These are phyloP conservation scores for Cladorhizidae sp. DNA, from an alignment of 37 sponge, comb jelly and placozoan genomes.

Conservation along the genomic window DNA sequence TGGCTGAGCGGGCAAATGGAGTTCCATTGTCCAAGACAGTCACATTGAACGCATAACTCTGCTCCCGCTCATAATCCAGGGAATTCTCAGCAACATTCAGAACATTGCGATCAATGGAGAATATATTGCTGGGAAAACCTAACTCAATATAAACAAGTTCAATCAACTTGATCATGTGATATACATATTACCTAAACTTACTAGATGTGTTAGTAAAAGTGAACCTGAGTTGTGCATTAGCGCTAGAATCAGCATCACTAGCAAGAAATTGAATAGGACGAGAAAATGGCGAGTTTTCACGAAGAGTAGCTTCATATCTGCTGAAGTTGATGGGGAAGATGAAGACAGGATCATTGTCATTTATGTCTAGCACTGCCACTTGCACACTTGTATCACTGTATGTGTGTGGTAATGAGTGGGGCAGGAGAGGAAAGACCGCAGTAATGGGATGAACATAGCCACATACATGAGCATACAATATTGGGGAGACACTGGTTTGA, in stretches of 20 bases:
- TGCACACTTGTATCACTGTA: conserved; percentile 2
- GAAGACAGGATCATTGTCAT: conserved; percentile 51
- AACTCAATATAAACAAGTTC: not conserved
- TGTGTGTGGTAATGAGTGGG: conserved; percentile 11
- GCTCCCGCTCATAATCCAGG: conserved; percentile 15
- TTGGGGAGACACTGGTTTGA: not conserved
- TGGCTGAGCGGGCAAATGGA: too few relatives aligned
- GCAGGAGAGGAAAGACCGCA: not conserved
- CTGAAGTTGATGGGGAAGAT: not conserved
- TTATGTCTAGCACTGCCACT: conserved; percentile 40
- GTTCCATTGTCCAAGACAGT: conserved; percentile 1
- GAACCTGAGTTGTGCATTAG: conserved; percentile 14
- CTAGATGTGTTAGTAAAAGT: not conserved
- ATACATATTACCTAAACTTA: too few relatives aligned
- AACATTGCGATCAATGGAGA: too few relatives aligned
- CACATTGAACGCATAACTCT: not conserved
- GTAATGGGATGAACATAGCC: not conserved
- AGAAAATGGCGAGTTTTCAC: not conserved
- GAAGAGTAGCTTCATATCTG: not conserved
- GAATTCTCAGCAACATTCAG: not conserved
- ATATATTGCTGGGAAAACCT: not conserved
- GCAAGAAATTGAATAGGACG: not conserved
- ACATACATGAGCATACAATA: not conserved
- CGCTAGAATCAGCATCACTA: conserved; percentile 11
- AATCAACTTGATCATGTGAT: too few relatives aligned